A percentile compares a stretch with the other conserved stretches of the same genome.
These are phyloP conservation scores for Pelobates cultripes DNA, from an alignment of 2,797 vertebrate species.

Conservation along the genomic window DNA sequence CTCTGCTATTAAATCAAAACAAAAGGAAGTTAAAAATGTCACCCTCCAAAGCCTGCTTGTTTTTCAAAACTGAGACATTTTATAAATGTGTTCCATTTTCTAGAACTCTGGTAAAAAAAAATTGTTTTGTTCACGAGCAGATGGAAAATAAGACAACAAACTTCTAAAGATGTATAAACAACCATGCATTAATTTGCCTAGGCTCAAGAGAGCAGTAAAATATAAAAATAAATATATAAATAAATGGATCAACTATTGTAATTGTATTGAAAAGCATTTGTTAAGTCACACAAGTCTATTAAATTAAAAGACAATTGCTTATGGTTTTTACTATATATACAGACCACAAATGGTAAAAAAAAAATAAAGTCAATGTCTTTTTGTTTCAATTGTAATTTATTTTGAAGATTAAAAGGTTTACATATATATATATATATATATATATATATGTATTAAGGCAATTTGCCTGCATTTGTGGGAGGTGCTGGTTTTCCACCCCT, in stretches of 20 bases:
- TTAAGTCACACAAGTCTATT: conserved; percentile 1
- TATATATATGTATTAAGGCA: too few species aligned
- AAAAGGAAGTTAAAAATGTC: too few species aligned
- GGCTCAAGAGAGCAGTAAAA: conserved; percentile 34
- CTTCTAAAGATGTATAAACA: conserved; percentile 24
- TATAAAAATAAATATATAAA: conserved; percentile 34
- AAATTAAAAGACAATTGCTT: conserved; percentile 9
- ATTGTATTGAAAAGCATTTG: conserved; percentile 28
- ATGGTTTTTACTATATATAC: conserved; percentile 17
- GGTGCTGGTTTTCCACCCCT: too few species aligned
- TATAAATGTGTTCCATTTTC: conserved; percentile 25
- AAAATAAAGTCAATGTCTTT: background rate
- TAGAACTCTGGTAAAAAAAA: conserved; percentile 11
- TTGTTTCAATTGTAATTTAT: background rate
- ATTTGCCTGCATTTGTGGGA: too few species aligned
- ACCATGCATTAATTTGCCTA: too few species aligned
- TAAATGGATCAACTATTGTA: conserved; percentile 10
- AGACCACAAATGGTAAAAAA: background rate
- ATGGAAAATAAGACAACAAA: conserved; percentile 21
- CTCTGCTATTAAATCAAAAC: too few species aligned
- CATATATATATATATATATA: background rate
- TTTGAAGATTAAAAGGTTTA: conserved; percentile 23
- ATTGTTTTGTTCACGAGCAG: conserved; percentile 20
- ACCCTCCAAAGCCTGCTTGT: too few species aligned
- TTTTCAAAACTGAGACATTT: background rate